Evolutionary conservation across 1,140 invertebrate genomes (phyloP).

Genomic region (Habropoda laboriosa): DNA sequence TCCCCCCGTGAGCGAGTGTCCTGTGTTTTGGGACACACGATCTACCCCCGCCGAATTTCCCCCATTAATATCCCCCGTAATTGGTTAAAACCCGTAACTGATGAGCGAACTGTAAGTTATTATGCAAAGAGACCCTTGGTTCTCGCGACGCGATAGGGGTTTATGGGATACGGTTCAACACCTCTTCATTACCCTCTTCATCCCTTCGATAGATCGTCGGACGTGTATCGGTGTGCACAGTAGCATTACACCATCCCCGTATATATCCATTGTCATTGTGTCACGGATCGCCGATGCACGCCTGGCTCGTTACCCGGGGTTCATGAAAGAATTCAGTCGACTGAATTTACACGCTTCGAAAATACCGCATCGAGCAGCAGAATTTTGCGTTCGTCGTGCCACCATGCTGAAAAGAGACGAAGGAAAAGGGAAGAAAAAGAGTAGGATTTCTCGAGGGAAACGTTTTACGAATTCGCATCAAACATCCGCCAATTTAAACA

Average conservation of each 20-base stretch:
- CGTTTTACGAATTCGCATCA: background rate
- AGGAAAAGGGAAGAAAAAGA: background rate
- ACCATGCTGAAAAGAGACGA: background rate
- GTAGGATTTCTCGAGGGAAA: background rate
- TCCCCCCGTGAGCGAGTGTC: constrained; percentile 31
- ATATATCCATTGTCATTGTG: constrained; percentile 63
- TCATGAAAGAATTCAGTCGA: constrained; percentile 58
- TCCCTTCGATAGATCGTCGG: constrained; percentile 59
- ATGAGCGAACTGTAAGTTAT: constrained; percentile 80
- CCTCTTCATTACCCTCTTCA: constrained; percentile 81
- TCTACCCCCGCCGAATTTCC: constrained; percentile 10
- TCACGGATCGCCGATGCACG: constrained; percentile 59
- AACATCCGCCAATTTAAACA: constrained; percentile 2
- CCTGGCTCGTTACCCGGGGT: constrained; percentile 53
- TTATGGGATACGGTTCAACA: constrained; percentile 80
- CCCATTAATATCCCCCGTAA: constrained; percentile 73
- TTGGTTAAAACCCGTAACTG: constrained; percentile 82
- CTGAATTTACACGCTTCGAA: constrained; percentile 56
- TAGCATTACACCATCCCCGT: constrained; percentile 61
- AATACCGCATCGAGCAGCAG: constrained; percentile 29
- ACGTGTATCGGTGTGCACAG: constrained; percentile 58
- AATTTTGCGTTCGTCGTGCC: constrained; percentile 9
- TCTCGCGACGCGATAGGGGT: constrained; percentile 70
- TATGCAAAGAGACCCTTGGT: constrained; percentile 76
- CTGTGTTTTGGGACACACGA: constrained; percentile 53